phyloP scores from a whole-genome alignment of 2,797 vertebrate genomes.

The Gila robusta region DNA sequence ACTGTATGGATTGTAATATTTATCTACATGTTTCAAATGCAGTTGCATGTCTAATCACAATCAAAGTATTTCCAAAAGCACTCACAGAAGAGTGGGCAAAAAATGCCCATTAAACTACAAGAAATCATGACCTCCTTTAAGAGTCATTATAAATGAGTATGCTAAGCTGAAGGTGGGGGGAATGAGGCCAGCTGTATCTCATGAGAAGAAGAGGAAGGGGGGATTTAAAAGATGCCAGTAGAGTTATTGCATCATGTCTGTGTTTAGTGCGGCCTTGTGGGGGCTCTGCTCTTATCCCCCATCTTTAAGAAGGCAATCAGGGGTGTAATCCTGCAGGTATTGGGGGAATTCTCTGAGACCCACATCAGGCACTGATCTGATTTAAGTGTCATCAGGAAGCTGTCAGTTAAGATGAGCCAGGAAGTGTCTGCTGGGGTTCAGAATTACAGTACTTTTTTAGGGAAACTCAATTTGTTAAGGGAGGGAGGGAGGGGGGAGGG shows the following conservation, averaged over 20 bases:
- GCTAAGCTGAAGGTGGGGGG: conserved; percentile 36
- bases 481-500: no score
- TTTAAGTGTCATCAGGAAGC: conserved; percentile 58
- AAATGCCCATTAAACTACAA: conserved; percentile 36
- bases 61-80: conserved; percentile 24
- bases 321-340: conserved; percentile 56
- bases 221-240: conserved; percentile 50
- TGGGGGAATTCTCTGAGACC: conserved; percentile 47
- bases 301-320: conserved; percentile 59
- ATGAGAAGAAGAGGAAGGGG: conserved; percentile 45
- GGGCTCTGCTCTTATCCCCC: conserved; percentile 47
- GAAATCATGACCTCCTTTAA: conserved; percentile 40
- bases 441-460: conserved; percentile 45
- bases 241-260: conserved; percentile 64
- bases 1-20: neutral
- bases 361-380: conserved; percentile 55
- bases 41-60: conserved; percentile 31
- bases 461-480: conserved; percentile 48
- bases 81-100: conserved; percentile 19
- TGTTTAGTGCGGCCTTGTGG: conserved; percentile 46
- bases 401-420: conserved; percentile 54
- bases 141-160: conserved; percentile 46
- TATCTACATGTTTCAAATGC: conserved; percentile 22
- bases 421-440: conserved; percentile 39
- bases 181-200: conserved; percentile 55